phyloP scores from a whole-genome alignment of 2,113 vertebrate genomes.

The Asarcornis scutulata region DNA sequence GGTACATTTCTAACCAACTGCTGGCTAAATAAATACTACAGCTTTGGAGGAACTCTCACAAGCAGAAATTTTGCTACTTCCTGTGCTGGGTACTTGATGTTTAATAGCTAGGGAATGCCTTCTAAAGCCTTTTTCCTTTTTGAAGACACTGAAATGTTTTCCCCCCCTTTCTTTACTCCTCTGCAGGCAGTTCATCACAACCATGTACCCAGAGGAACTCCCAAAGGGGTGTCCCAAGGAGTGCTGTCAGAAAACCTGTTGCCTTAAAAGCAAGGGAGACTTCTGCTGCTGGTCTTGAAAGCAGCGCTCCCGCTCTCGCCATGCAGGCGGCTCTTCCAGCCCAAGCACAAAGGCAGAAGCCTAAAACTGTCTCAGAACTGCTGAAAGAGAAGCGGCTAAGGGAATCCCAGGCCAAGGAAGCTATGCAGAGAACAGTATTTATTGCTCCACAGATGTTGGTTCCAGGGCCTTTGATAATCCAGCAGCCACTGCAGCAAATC shows the following conservation, averaged over 20 bases:
- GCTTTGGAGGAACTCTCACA: background rate
- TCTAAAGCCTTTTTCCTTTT: background rate
- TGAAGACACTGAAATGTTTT: background rate
- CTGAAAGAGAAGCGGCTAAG: conserved; percentile 73
- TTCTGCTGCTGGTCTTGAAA: fast-evolving
- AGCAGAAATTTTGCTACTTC: background rate
- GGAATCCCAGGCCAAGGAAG: conserved; percentile 24
- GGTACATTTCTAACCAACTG: background rate
- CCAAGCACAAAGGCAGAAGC: conserved; percentile 32
- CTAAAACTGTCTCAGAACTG: conserved; percentile 77
- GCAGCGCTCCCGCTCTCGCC: fast-evolving
- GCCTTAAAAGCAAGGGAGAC: background rate
- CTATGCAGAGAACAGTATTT: background rate
- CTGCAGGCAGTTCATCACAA: background rate
- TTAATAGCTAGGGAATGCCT: background rate
- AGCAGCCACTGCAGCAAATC: background rate
- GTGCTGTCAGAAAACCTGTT: background rate
- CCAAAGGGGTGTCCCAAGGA: background rate
- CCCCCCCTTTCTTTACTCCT: background rate
- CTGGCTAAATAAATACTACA: background rate
- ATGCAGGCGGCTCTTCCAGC: background rate
- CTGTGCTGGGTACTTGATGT: background rate
- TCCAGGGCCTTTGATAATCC: conserved; percentile 58
- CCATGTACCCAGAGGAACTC: background rate
- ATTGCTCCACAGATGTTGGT: conserved; percentile 57